A percentile compares a stretch with the other conserved stretches of the same genome.
Conservation (phyloP, 2,888 invertebrate species). For the Tenthredo notha region DNA sequence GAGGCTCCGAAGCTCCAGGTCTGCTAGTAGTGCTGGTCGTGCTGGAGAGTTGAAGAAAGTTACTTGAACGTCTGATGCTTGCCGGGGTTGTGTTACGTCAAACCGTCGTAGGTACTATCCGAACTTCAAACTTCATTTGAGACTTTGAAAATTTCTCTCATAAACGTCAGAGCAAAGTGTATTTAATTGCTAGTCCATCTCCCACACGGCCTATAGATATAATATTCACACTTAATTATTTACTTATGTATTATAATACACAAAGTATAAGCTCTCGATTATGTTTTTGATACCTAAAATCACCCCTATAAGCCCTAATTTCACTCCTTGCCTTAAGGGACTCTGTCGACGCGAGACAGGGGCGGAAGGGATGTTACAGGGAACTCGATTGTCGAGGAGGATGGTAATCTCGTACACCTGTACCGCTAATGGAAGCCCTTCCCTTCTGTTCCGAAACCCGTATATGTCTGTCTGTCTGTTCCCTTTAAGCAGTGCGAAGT, state of each 20-base stretch:
- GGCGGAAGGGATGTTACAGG: constrained; percentile 17
- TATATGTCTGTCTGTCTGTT: constrained; percentile 4
- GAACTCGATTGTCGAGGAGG: constrained; percentile 43
- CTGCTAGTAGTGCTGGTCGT: background rate
- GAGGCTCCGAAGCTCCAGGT: background rate
- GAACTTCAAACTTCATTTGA: constrained; percentile 60
- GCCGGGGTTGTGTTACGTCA: constrained; percentile 66
- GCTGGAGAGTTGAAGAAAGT: constrained; percentile 40
- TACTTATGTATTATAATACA: background rate
- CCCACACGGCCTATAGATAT: background rate
- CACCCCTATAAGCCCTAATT: background rate
- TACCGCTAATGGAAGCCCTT: constrained; percentile 43
- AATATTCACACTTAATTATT: background rate
- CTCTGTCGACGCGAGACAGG: constrained; percentile 32
- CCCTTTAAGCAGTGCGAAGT: background rate
- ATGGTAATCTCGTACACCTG: constrained; percentile 42
- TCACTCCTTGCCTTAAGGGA: constrained; percentile 36
- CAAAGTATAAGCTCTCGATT: constrained; percentile 8
- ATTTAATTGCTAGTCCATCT: background rate
- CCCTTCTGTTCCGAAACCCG: background rate
- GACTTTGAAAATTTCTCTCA: constrained; percentile 63
- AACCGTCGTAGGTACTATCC: constrained; percentile 67
- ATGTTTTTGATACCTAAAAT: constrained; percentile 30
- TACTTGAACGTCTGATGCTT: constrained; percentile 58
- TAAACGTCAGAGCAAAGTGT: background rate